Evolutionary conservation across 1,140 invertebrate species (phyloP), one percentile per base, ranked within the genome.

Genomic region (Macrosteles quadrilineatus): DNA sequence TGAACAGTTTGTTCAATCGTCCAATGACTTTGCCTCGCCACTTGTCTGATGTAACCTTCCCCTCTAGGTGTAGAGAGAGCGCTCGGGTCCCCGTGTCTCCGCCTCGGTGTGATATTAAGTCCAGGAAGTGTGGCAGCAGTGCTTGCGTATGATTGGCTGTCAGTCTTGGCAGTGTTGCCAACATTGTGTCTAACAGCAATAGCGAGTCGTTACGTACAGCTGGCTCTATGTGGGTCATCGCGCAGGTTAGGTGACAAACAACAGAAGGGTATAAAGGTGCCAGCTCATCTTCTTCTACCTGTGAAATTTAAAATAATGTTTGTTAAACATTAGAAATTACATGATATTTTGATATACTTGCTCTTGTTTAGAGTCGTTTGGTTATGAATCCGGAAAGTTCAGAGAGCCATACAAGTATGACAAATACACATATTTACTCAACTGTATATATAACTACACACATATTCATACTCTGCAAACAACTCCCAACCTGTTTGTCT

Each of bases 141-240:
- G 88, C 87, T 59, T 85, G 83, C 62, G 87, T 86, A 76, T 88
- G 85, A 57, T 83, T 79, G 0, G 87, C 85, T 12, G 93, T 79
- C 32, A 91, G 80, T 45, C 78, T 75, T 2, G 86, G 87, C 67
- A 86, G 84, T 65, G 87, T 83, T 36, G 85, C 78, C 17, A 91
- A 77, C 23, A 94, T 80, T 64, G 87, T 83, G 75, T 92, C 93
- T n/a, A 95, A 80, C 63, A 93, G 85, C 9, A 87, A 75, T 1
- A 96, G 79, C 0, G 93, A 93, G 78, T 95, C 93, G 78, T 91
- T 88, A 77, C 94, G 90, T 62, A 95, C 89, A 55, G 84, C 83
- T 14, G 85, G 85, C 77, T 92, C 85, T 67, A 96, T 91, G 74
- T 95, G 91, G 11, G 92, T 94, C 91, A 95, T 94, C 0, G 91